These are phyloP conservation scores for Pitangus sulphuratus DNA, from an alignment of 2,797 vertebrate species.

Conservation along the genomic window DNA sequence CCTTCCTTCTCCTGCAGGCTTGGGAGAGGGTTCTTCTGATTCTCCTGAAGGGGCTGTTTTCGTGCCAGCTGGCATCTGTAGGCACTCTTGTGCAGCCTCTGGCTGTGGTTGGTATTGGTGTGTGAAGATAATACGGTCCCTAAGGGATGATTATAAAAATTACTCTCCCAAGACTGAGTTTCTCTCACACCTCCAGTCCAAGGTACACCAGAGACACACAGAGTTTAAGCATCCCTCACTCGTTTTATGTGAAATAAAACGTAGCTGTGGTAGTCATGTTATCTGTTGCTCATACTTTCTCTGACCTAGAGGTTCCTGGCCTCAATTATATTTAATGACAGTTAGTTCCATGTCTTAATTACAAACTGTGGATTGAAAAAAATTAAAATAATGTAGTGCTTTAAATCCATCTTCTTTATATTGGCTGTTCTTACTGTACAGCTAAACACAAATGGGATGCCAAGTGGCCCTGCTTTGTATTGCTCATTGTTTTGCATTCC, in stretches of 20 bases:
- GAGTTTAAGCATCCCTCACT: not conserved
- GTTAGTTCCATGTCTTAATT: constrained; percentile 18
- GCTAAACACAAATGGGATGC: not conserved
- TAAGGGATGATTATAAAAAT: not conserved
- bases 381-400: not conserved
- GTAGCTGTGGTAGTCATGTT: not conserved
- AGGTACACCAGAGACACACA: not conserved
- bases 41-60: not conserved
- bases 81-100: not conserved
- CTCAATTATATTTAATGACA: constrained; percentile 2
- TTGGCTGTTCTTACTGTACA: not conserved
- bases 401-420: not conserved
- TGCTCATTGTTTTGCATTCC: not conserved
- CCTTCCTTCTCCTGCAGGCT: not conserved
- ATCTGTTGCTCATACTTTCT: not conserved
- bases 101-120: not conserved
- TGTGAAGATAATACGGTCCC: not conserved
- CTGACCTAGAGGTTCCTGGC: not conserved
- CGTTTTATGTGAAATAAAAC: not conserved
- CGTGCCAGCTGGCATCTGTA: not conserved
- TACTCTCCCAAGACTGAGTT: not conserved
- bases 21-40: not conserved
- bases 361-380: not conserved
- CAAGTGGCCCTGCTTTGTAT: not conserved
- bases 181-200: not conserved